These are phyloP conservation scores for Goniozus legneri DNA, from an alignment of 1,140 invertebrate species.

Conservation along the genomic window DNA sequence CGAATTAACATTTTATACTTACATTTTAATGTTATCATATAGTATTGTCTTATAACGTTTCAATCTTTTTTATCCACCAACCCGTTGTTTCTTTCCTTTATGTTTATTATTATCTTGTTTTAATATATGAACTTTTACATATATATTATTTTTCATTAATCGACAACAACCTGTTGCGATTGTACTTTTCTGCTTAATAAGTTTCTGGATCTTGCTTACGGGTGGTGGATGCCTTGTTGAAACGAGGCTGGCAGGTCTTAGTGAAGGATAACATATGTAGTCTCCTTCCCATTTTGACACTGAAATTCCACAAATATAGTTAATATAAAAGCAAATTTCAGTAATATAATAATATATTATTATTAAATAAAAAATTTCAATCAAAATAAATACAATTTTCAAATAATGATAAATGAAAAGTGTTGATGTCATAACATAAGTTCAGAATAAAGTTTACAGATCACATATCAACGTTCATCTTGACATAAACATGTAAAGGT, in stretches of 20 bases:
- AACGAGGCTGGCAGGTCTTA: constrained; percentile 52
- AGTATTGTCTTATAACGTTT: constrained; percentile 31
- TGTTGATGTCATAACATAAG: too few relatives aligned
- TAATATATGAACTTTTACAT: constrained; percentile 12
- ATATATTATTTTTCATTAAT: constrained; percentile 19
- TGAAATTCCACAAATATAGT: constrained; percentile 25
- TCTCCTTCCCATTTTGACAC: constrained; percentile 56
- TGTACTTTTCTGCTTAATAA: constrained; percentile 29
- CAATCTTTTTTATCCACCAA: constrained; percentile 28
- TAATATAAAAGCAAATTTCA: too few relatives aligned
- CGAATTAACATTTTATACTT: constrained; percentile 21
- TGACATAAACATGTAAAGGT: too few relatives aligned
- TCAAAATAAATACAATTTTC: too few relatives aligned
- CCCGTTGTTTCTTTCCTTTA: constrained; percentile 14
- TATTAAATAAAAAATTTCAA: constrained; percentile 4
- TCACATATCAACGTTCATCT: too few relatives aligned
- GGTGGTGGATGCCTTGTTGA: constrained; percentile 42
- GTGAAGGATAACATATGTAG: constrained; percentile 48
- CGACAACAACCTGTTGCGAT: constrained; percentile 14
- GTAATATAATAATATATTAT: constrained; percentile 8
- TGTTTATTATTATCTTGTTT: constrained; percentile 17
- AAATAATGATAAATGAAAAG: too few relatives aligned
- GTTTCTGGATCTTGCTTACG: constrained; percentile 27
- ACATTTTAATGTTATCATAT: constrained; percentile 24
- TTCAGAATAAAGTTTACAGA: too few relatives aligned